A percentile compares a stretch with the other conserved stretches of the same genome.
Conservation (phyloP, 2,113 vertebrate species). For the Rattus norvegicus region GRCr8 NC_086039.1:68182501-68183000, state of each 20-base stretch:
- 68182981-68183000: not conserved
- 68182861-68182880: too few species aligned
- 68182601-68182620: not conserved
- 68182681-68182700: not conserved
- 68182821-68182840: not conserved
- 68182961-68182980: too few species aligned
- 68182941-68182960: not conserved
- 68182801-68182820: not conserved
- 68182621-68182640: not conserved
- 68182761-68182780: not conserved
- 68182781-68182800: not conserved
- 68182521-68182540: not conserved
- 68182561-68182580: not conserved
- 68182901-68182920: rapidly evolving
- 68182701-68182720: slow-evolving; percentile 5
- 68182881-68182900: too few species aligned
- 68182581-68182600: slow-evolving; percentile 3
- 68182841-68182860: too few species aligned
- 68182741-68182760: not conserved
- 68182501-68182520: not conserved
- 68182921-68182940: not conserved
- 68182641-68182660: not conserved
- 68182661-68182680: not conserved
- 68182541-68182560: slow-evolving; percentile 36
- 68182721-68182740: not conserved